Evolutionary conservation across 2,888 invertebrate species (phyloP).

Genomic region (Stenotaenia linearis): DNA sequence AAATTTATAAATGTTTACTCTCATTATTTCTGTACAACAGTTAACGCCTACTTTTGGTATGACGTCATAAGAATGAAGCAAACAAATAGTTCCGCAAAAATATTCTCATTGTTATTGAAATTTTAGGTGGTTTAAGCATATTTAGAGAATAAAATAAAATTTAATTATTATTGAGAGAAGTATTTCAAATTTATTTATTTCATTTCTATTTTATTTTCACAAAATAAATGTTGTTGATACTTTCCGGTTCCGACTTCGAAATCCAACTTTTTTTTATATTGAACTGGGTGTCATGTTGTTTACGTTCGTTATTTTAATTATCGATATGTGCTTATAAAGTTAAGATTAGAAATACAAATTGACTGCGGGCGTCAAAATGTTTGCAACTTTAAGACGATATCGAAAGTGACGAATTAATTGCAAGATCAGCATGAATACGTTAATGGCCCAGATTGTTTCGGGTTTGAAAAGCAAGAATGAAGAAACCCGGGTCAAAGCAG

Average conservation of each 20-base stretch:
- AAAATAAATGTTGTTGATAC: no score
- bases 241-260: background rate
- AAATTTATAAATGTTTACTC: background rate
- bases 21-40: no score
- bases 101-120: no score
- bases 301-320: background rate
- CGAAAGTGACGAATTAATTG: background rate
- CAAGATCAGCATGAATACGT: slow-evolving; percentile 21
- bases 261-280: background rate
- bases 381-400: background rate
- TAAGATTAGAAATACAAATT: background rate
- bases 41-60: no score
- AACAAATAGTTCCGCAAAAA: no score
- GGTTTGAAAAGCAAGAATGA: slow-evolving; percentile 84
- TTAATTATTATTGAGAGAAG: no score
- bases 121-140: no score
- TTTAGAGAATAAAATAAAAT: no score
- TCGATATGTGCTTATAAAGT: background rate
- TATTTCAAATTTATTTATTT: background rate
- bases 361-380: background rate
- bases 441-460: slow-evolving; percentile 56
- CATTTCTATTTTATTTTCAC: background rate
- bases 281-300: background rate
- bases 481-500: slow-evolving; percentile 75
- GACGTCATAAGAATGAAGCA: no score